Percentiles rank a stretch among this genome's conserved stretches.
These are phyloP conservation scores for Tetraodon nigroviridis DNA, from an alignment of 2,113 vertebrate species.

Conservation along the genomic window DNA sequence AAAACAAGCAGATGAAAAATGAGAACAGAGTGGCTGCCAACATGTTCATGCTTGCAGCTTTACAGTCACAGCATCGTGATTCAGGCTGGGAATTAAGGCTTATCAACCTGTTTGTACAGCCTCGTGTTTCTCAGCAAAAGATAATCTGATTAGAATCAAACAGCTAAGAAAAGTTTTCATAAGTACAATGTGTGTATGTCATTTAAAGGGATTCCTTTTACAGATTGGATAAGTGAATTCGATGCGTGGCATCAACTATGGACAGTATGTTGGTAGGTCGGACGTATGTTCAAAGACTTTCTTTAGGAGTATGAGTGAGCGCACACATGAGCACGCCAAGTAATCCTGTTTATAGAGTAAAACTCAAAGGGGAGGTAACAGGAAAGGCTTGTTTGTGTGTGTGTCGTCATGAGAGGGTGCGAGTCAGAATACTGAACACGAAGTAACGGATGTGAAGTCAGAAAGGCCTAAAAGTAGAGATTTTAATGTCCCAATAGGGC, in stretches of 20 bases:
- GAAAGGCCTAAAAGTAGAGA: background rate
- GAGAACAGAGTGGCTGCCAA: no score
- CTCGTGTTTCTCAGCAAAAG: slow-evolving; percentile 10
- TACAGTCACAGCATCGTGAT: slow-evolving; percentile 10
- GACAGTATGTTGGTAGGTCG: no score
- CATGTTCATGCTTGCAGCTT: background rate
- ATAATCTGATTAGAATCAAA: background rate
- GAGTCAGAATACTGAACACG: background rate
- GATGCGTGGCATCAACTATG: background rate
- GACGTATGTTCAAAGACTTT: background rate
- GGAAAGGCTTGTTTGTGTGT: slow-evolving; percentile 39
- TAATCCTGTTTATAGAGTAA: slow-evolving; percentile 35
- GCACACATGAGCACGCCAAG: slow-evolving; percentile 11
- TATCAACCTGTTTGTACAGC: slow-evolving; percentile 5
- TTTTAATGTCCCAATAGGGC: background rate
- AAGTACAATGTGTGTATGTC: background rate
- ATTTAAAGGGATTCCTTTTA: no score
- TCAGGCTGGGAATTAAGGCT: slow-evolving; percentile 12
- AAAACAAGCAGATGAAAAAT: no score
- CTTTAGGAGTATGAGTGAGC: background rate
- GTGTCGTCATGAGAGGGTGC: slow-evolving; percentile 4
- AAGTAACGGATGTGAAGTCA: background rate
- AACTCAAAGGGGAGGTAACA: slow-evolving; percentile 26
- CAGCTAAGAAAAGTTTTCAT: background rate
- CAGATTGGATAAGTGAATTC: no score